A percentile compares a stretch with the other conserved stretches of the same genome.
These are phyloP conservation scores for Paracyclopina nana DNA, from an alignment of 1,140 invertebrate genomes.

Conservation along the genomic window DNA sequence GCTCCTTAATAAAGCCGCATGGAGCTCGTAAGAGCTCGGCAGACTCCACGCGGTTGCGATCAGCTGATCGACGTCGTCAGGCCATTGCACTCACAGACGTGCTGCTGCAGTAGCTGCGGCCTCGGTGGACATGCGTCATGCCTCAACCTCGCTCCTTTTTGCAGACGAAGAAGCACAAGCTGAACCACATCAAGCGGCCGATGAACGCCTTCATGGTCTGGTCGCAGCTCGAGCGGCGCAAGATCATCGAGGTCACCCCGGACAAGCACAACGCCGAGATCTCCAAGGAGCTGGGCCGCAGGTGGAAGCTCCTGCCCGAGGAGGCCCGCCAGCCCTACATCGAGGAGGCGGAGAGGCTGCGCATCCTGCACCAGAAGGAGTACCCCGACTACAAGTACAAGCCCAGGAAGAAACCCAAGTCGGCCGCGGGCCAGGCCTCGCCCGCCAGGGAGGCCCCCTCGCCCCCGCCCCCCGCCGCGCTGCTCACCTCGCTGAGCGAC, in stretches of 20 bases:
- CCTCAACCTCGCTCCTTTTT: constrained; percentile 22
- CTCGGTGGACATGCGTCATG: no score
- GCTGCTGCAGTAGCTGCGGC: no score
- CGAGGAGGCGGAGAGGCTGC: constrained; percentile 71
- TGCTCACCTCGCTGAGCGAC: no score
- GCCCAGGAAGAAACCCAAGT: constrained; percentile 61
- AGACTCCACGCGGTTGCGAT: no score
- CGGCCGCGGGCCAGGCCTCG: no score
- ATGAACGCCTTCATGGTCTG: constrained; percentile 99
- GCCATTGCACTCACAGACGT: no score
- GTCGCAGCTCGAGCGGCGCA: constrained; percentile 79
- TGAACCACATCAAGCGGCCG: constrained; percentile 84
- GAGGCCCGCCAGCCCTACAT: constrained; percentile 78
- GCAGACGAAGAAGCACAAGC: constrained; percentile 84
- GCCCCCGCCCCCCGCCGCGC: no score
- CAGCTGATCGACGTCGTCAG: no score
- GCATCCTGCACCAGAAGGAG: constrained; percentile 76
- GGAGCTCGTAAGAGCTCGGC: no score
- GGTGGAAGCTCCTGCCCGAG: constrained; percentile 73
- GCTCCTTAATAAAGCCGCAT: no score
- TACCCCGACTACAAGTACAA: constrained; percentile 97
- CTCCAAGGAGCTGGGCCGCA: constrained; percentile 64
- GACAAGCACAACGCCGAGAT: constrained; percentile 95
- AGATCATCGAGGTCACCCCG: constrained; percentile 77
- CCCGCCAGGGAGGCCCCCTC: no score